Conservation (phyloP, 2,888 invertebrate genomes). For the Bombyx huttoni region DNA sequence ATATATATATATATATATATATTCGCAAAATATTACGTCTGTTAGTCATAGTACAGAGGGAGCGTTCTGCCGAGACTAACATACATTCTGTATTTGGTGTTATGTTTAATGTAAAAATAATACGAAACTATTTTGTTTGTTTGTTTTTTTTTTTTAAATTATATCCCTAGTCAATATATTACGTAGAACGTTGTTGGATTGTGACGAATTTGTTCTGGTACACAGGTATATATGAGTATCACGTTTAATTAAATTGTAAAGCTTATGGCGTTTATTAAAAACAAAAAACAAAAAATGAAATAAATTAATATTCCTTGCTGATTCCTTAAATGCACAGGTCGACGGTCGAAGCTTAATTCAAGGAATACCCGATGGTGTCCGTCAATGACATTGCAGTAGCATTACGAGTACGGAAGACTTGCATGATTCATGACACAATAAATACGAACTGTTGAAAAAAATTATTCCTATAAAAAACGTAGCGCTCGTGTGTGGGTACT, state of each 20-base stretch:
- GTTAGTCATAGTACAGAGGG: slow-evolving; percentile 13
- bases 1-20: slow-evolving; percentile 40
- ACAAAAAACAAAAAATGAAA: slow-evolving; percentile 23
- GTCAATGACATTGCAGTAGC: slow-evolving; percentile 51
- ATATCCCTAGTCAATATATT: slow-evolving; percentile 4
- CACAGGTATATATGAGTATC: slow-evolving; percentile 52
- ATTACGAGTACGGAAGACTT: slow-evolving; percentile 14
- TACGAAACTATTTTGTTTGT: background rate
- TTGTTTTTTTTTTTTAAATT: background rate
- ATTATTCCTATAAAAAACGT: background rate
- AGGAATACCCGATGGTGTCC: slow-evolving; percentile 11
- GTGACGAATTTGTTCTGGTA: slow-evolving; percentile 55
- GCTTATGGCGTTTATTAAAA: slow-evolving; percentile 48
- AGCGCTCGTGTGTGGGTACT: background rate
- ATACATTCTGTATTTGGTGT: background rate
- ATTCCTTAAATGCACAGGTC: slow-evolving; percentile 53
- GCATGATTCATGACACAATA: background rate
- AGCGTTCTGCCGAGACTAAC: too few relatives aligned
- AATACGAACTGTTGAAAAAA: too few relatives aligned
- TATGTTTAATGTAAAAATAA: background rate
- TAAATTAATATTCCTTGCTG: slow-evolving; percentile 41
- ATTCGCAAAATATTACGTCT: slow-evolving; percentile 63
- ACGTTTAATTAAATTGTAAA: slow-evolving; percentile 49
- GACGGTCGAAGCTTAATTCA: slow-evolving; percentile 31
- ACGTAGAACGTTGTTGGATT: slow-evolving; percentile 41